These are phyloP conservation scores for Danaus chrysippus DNA, from an alignment of 2,888 invertebrate species.

Conservation along the genomic window DNA sequence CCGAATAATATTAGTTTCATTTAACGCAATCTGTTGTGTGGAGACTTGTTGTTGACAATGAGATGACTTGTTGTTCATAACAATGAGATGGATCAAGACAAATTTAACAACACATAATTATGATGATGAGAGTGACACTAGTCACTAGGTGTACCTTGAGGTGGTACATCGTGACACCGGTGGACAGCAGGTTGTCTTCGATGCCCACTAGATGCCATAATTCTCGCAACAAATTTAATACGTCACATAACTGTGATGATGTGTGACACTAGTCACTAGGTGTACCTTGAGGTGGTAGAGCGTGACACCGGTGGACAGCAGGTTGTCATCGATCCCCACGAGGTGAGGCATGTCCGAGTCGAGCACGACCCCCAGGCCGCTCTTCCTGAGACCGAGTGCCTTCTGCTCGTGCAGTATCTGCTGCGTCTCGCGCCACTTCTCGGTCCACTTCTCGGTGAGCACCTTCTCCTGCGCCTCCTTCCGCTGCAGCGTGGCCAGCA, in stretches of 20 bases:
- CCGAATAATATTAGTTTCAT: too few species aligned
- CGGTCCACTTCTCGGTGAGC: slow-evolving; percentile 94
- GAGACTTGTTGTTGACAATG: too few species aligned
- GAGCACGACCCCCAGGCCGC: slow-evolving; percentile 91
- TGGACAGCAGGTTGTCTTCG: slow-evolving; percentile 92
- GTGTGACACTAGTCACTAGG: too few species aligned
- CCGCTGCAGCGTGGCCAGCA: slow-evolving; percentile 90
- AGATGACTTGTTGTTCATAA: too few species aligned
- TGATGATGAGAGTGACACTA: too few species aligned
- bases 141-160: slow-evolving; percentile 62
- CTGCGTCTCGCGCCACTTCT: slow-evolving; percentile 95
- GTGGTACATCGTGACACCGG: slow-evolving; percentile 94
- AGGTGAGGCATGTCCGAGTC: slow-evolving; percentile 96
- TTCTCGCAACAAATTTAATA: too few species aligned
- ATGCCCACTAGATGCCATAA: slow-evolving; percentile 94
- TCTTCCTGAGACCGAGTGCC: slow-evolving; percentile 90
- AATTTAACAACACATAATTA: too few species aligned
- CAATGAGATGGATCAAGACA: too few species aligned
- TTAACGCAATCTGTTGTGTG: too few species aligned
- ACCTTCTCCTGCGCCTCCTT: slow-evolving; percentile 95
- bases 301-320: slow-evolving; percentile 93
- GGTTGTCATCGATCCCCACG: slow-evolving; percentile 94
- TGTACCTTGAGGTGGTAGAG: slow-evolving; percentile 90
- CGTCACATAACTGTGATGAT: too few species aligned
- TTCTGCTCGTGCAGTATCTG: slow-evolving; percentile 93